A percentile compares a stretch with the other conserved stretches of the same genome.
Conservation (phyloP, 2,797 vertebrate genomes). For the Taenioides sp. region DNA sequence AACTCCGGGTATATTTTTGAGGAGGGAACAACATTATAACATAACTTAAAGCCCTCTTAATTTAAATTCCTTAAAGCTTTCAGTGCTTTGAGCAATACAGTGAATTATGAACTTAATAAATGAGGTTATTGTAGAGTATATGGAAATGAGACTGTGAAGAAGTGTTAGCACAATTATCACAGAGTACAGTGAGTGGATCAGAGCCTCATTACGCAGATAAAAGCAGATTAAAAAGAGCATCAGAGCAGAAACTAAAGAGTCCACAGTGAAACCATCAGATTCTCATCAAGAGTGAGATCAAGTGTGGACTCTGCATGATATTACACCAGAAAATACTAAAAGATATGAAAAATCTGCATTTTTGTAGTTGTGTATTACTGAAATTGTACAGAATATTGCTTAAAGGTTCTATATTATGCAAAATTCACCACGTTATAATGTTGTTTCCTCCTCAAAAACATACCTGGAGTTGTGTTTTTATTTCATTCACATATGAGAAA, state of each 20-base stretch:
- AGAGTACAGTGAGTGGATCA: not conserved
- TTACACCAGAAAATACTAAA: not conserved
- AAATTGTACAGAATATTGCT: not conserved
- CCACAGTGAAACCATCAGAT: not conserved
- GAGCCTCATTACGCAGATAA: slow-evolving; percentile 4
- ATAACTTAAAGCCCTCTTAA: no score
- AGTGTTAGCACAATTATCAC: not conserved
- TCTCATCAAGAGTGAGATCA: slow-evolving; percentile 6
- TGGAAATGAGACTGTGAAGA: not conserved
- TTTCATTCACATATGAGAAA: no score
- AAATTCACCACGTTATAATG: no score
- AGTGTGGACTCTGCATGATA: not conserved
- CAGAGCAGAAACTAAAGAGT: not conserved
- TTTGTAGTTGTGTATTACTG: not conserved
- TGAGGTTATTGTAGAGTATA: not conserved
- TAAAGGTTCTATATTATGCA: not conserved
- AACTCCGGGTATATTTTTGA: no score
- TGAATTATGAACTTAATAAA: not conserved
- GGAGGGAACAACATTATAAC: no score
- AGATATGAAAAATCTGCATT: not conserved
- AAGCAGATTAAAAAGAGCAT: not conserved
- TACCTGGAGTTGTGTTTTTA: no score
- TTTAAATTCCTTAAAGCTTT: no score
- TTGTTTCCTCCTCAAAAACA: no score
- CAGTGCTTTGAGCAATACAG: not conserved